Percentiles rank a stretch among this genome's conserved stretches.
phyloP scores from a whole-genome alignment of 2,888 invertebrate genomes.

The Sympetrum striolatum region DNA sequence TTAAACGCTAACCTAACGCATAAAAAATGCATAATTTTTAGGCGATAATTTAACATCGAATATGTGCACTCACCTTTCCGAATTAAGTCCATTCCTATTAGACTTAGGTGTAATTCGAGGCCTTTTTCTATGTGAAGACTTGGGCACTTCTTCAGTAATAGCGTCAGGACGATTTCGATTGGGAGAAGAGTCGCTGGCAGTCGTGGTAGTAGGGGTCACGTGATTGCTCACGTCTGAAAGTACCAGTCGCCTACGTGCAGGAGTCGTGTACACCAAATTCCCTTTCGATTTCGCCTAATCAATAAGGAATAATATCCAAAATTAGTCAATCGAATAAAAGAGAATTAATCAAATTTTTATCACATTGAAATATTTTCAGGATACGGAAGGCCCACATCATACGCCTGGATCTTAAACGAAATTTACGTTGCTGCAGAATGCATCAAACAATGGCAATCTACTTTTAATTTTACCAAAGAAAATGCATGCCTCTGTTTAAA shows the following conservation, averaged over 20 bases:
- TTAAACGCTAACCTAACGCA: too few relatives aligned
- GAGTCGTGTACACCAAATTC: background rate
- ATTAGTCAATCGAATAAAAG: too few relatives aligned
- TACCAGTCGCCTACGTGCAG: background rate
- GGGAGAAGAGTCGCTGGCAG: slow-evolving; percentile 17
- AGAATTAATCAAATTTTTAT: too few relatives aligned
- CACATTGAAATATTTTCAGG: too few relatives aligned
- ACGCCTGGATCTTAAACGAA: too few relatives aligned
- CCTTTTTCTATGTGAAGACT: background rate
- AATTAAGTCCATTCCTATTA: background rate
- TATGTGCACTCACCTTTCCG: background rate
- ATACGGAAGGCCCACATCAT: too few relatives aligned
- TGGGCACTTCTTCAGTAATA: background rate
- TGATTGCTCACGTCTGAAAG: slow-evolving; percentile 14
- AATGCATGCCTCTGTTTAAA: too few relatives aligned
- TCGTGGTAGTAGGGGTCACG: background rate
- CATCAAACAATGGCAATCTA: too few relatives aligned
- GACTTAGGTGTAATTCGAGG: background rate
- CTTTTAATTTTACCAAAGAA: too few relatives aligned
- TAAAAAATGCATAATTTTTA: background rate
- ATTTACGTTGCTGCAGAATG: too few relatives aligned
- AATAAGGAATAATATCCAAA: too few relatives aligned
- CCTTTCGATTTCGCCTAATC: slow-evolving; percentile 28
- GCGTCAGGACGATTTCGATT: background rate
- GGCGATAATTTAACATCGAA: background rate